Percentiles rank a stretch among this genome's conserved stretches.
phyloP scores from a whole-genome alignment of 1,140 invertebrate genomes.

The Drosophila virilis region DNA sequence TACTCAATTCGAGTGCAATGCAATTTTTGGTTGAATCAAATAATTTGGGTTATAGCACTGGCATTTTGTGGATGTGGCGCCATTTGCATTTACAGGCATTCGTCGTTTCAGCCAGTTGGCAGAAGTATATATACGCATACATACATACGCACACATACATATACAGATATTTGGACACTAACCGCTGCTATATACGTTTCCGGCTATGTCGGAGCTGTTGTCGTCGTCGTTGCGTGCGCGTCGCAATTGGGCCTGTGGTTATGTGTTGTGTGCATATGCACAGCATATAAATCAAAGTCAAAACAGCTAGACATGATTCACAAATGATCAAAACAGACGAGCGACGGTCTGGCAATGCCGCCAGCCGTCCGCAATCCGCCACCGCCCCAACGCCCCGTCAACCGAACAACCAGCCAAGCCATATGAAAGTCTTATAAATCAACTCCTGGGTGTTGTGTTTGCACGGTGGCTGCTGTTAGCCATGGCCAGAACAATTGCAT shows the following conservation, averaged over 20 bases:
- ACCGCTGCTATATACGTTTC: conserved; percentile 48
- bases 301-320: conserved; percentile 76
- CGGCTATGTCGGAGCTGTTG: conserved; percentile 30
- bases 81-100: conserved; percentile 59
- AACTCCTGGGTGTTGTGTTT: conserved; percentile 41
- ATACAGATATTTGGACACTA: conserved; percentile 13
- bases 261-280: conserved; percentile 52
- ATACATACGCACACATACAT: too few relatives aligned
- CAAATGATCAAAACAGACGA: conserved; percentile 75
- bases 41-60: conserved; percentile 55
- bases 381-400: too few relatives aligned
- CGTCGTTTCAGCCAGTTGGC: conserved; percentile 17
- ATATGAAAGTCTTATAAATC: conserved; percentile 79
- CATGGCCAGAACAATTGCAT: conserved; percentile 36
- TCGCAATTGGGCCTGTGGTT: conserved; percentile 38
- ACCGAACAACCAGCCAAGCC: conserved; percentile 12
- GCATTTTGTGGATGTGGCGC: conserved; percentile 34
- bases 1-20: conserved; percentile 48
- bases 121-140: neutral
- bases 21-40: conserved; percentile 66
- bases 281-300: conserved; percentile 78
- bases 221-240: conserved; percentile 22
- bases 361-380: conserved; percentile 3
- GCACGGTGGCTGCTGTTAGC: conserved; percentile 4
- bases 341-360: neutral